A percentile compares a stretch with the other conserved stretches of the same genome.
phyloP scores from a whole-genome alignment of 2,797 vertebrate genomes.

The Parauchenoglanis punctatus region DNA sequence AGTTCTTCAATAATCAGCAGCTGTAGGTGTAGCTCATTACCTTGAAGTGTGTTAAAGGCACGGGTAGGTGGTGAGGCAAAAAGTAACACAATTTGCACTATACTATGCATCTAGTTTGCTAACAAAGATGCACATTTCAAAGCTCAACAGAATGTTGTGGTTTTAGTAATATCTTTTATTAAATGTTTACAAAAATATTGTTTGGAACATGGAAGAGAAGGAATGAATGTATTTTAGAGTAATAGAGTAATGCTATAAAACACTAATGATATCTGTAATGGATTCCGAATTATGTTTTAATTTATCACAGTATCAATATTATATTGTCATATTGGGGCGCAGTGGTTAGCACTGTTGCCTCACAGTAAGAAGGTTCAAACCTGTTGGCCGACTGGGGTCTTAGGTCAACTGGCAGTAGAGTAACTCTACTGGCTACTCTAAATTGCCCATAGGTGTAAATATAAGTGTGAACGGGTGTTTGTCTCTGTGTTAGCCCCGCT shows the following conservation, averaged over 20 bases:
- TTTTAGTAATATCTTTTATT: background rate
- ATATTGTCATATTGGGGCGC: background rate
- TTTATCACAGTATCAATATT: background rate
- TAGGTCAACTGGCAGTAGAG: too few relatives aligned
- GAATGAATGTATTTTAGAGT: too few relatives aligned
- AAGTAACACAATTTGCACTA: background rate
- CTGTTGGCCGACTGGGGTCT: too few relatives aligned
- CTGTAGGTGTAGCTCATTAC: conserved; percentile 2
- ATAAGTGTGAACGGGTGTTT: too few relatives aligned
- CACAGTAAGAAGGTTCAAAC: too few relatives aligned
- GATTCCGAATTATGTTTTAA: background rate
- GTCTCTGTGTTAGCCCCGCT: too few relatives aligned
- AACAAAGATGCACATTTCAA: background rate
- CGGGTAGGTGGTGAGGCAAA: background rate
- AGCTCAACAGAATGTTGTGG: background rate
- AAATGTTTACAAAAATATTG: background rate
- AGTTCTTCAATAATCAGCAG: background rate
- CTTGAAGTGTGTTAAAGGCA: background rate
- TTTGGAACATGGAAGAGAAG: background rate
- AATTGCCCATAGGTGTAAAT: too few relatives aligned
- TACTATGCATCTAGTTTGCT: background rate
- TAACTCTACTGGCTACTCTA: too few relatives aligned
- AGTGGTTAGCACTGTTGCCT: too few relatives aligned
- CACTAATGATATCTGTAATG: background rate
- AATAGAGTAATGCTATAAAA: background rate